Evolutionary conservation across 30 jellyfish, hydroid and myxozoan genomes (phyloP), one percentile per base, ranked within the genome.

Genomic region (Aurelia sp.): DNA sequence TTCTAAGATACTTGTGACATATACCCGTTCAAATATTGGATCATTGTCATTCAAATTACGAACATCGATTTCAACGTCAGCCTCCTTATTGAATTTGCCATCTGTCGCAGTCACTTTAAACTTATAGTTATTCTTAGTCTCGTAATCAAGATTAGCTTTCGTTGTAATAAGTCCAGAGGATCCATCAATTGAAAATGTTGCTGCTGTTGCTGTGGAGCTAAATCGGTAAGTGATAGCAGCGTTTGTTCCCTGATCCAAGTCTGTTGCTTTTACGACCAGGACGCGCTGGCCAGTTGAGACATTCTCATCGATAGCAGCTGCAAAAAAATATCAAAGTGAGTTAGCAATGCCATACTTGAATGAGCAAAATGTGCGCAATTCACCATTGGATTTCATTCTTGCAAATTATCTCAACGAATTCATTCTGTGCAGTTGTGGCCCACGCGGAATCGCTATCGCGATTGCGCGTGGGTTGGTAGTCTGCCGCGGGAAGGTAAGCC

Each of bases 91-190:
- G 58, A 44, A 78, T 52, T 55, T 79, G 68, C 98, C 96, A 76
- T 93, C 98, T 20, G 94, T 31, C 21, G 95, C 98, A 11, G 71
- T 48, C 51, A 88, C 96, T 11, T 90, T 87, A 59, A 93, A 82
- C 23, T 11, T 48, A 74, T 78, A 93, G 51, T 59, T 48, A 16
- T 41, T 35, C 21, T 40, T 82, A 4, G 94, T 85, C 86, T 93
- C 98, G 63, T 76, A 89, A 84, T 93, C 98, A 21, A 86, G 22
- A 6, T 31, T 63, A 27, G 62, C 84, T 20, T 88, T 84, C 21
- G 91, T 78, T 19, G 27, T 55, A 58, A 88, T 74, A 37, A 67
- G 69, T 41, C 97, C 98, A 3, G 89, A 68, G 40, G 69, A 9
- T 41, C 82, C 60, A 63, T 84, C 81, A 51, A 93, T 87, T 3